A percentile compares a stretch with the other conserved stretches of the same genome.
These are phyloP conservation scores for human DNA, from an alignment of 2,113 vertebrate genomes.

Conservation along the genomic window DNA sequence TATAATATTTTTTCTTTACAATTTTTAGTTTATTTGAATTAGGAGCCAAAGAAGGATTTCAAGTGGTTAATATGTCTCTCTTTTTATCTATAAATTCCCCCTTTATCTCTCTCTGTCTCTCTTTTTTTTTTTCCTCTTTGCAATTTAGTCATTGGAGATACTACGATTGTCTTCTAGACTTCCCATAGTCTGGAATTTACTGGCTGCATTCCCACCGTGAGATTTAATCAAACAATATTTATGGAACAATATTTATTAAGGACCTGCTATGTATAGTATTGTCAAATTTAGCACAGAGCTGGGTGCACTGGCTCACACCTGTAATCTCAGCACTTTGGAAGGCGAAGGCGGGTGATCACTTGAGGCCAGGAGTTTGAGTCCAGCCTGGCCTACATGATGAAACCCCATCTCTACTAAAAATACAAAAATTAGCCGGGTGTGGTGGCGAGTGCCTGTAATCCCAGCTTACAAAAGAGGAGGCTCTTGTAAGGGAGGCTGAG, in stretches of 20 bases:
- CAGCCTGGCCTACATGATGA: too few relatives aligned
- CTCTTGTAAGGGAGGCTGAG: too few relatives aligned
- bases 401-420: too few relatives aligned
- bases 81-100: neutral
- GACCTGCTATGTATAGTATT: neutral
- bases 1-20: neutral
- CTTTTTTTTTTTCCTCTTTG: neutral
- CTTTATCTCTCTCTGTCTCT: neutral
- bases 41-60: neutral
- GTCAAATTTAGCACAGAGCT: neutral
- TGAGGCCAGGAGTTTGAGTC: too few relatives aligned
- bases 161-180: neutral
- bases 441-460: too few relatives aligned
- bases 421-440: too few relatives aligned
- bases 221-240: neutral
- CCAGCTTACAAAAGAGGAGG: too few relatives aligned
- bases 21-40: constrained; percentile 32
- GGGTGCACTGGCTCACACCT: too few relatives aligned
- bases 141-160: neutral
- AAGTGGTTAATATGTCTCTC: neutral
- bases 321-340: too few relatives aligned
- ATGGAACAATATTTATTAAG: constrained; percentile 23
- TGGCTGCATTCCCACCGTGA: neutral
- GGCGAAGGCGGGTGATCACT: too few relatives aligned
- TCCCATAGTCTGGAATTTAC: neutral